phyloP scores from a whole-genome alignment of 2,888 invertebrate genomes.

The Endomychus coccineus region DNA sequence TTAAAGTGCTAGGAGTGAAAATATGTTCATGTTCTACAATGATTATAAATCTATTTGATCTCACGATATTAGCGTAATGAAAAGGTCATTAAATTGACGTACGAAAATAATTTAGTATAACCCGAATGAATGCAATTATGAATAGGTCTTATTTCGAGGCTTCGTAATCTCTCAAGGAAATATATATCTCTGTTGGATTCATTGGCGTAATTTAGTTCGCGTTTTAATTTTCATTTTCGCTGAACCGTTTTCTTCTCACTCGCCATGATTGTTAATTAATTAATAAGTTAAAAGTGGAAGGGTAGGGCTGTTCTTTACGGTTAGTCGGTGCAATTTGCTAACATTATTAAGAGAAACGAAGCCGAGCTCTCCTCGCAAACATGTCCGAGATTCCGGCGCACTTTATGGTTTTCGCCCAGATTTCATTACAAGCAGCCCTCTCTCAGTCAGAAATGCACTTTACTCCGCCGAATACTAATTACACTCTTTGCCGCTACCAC shows the following conservation, averaged over 20 bases:
- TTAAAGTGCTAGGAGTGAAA: too few relatives aligned
- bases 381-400: constrained; percentile 41
- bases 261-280: constrained; percentile 46
- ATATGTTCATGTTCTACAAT: too few relatives aligned
- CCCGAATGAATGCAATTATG: too few relatives aligned
- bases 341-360: constrained; percentile 43
- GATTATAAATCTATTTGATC: too few relatives aligned
- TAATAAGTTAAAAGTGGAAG: constrained; percentile 44
- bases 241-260: constrained; percentile 37
- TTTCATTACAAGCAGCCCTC: constrained; percentile 27
- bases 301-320: constrained; percentile 42
- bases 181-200: constrained; percentile 30
- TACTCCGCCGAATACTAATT: constrained; percentile 27
- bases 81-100: too few relatives aligned
- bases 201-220: constrained; percentile 36
- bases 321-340: constrained; percentile 42
- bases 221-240: constrained; percentile 42
- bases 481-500: too few relatives aligned
- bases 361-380: constrained; percentile 37
- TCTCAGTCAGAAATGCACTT: constrained; percentile 27
- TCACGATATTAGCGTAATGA: too few relatives aligned
- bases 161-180: constrained; percentile 15
- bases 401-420: constrained; percentile 37
- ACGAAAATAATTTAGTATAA: too few relatives aligned
- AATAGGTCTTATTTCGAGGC: constrained; percentile 3